phyloP scores from a whole-genome alignment of 37 sponge, comb jelly and placozoan genomes.

The Dysidea cf. avara region DNA sequence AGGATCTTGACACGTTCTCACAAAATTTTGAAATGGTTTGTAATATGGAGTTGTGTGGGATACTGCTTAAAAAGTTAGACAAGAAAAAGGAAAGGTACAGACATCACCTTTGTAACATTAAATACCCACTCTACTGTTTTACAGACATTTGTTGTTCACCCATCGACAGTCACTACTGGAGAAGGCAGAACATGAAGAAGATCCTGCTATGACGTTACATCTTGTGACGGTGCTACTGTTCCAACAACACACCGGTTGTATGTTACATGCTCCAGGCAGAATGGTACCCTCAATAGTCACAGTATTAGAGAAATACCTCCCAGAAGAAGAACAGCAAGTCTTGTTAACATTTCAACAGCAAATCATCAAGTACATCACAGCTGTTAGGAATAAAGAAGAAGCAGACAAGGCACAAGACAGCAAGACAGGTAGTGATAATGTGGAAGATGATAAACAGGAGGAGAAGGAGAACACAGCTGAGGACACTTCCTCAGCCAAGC shows the following conservation, averaged over 20 bases:
- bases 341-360: slow-evolving; percentile 16
- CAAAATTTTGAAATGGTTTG: slow-evolving; percentile 54
- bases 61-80: slow-evolving; percentile 83
- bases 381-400: neutral
- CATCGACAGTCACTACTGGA: slow-evolving; percentile 71
- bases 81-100: slow-evolving; percentile 87
- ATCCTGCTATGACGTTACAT: slow-evolving; percentile 85
- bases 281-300: slow-evolving; percentile 68
- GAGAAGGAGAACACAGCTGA: neutral
- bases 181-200: slow-evolving; percentile 68
- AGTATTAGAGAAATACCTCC: slow-evolving; percentile 37
- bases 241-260: slow-evolving; percentile 63
- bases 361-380: slow-evolving; percentile 10
- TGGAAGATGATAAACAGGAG: neutral
- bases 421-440: neutral
- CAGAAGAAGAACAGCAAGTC: neutral
- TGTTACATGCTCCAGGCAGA: slow-evolving; percentile 88
- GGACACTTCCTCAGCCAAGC: neutral
- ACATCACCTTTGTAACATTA: neutral
- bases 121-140: neutral
- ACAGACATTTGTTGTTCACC: slow-evolving; percentile 68
- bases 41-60: slow-evolving; percentile 52
- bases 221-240: slow-evolving; percentile 74
- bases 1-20: slow-evolving; percentile 64
- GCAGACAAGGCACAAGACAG: neutral